Conservation (phyloP, 2,888 invertebrate species). For the Dryadula phaetusa region DNA sequence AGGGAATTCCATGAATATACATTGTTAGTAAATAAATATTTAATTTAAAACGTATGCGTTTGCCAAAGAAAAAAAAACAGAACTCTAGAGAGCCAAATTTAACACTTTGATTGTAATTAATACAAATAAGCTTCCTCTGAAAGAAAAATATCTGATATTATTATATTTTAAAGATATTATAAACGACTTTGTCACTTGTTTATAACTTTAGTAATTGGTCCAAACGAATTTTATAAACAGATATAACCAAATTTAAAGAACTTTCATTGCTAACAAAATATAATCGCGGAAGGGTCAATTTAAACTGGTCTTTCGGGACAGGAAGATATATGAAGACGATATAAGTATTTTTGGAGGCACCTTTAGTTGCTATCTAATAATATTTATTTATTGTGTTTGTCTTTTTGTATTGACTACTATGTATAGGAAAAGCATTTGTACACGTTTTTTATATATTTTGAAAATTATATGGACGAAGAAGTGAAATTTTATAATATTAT, state of each 20-base stretch:
- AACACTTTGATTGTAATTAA: conserved; percentile 72
- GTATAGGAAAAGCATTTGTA: no score
- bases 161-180: conserved; percentile 70
- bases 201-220: conserved; percentile 73
- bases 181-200: conserved; percentile 70
- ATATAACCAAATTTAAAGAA: conserved; percentile 50
- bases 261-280: conserved; percentile 27
- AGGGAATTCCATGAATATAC: no score
- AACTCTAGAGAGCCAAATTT: conserved; percentile 32
- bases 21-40: no score
- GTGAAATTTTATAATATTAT: no score
- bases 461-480: no score
- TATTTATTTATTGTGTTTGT: no score
- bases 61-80: conserved; percentile 5
- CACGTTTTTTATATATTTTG: no score
- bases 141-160: conserved; percentile 61
- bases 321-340: conserved; percentile 42
- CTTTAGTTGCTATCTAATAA: no score
- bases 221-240: conserved; percentile 68
- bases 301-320: conserved; percentile 52
- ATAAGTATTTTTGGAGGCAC: conserved; percentile 46
- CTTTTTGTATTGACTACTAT: no score
- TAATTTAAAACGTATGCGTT: no score
- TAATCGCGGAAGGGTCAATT: conserved; percentile 42
- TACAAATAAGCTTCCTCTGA: conserved; percentile 70